Conservation (phyloP, 2,113 vertebrate genomes). For the Rhinoderma darwinii region DNA sequence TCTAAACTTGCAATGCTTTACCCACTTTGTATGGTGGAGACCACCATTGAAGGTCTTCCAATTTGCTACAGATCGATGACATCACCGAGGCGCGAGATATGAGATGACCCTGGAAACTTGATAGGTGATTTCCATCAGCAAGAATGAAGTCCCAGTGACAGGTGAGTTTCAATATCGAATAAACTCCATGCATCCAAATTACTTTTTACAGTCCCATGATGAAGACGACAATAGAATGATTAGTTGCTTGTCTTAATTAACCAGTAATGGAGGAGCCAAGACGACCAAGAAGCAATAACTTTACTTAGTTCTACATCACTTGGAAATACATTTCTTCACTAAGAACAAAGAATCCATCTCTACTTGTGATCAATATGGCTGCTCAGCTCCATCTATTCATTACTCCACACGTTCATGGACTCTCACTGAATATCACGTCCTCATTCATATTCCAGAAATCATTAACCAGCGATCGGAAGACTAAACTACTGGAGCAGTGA, state of each 20-base stretch:
- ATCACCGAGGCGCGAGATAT: not conserved
- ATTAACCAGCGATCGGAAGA: conserved; percentile 8
- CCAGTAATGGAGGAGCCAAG: not conserved
- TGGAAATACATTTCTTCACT: not conserved
- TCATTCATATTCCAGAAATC: conserved; percentile 37
- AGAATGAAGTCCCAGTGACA: not conserved
- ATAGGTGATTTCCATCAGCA: not conserved
- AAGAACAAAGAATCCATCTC: not conserved
- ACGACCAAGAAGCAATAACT: not conserved
- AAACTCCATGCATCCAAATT: not conserved
- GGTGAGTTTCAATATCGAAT: not conserved
- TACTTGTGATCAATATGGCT: conserved; percentile 25
- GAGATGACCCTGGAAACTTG: not conserved
- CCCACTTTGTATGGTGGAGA: too few species aligned
- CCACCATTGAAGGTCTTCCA: too few species aligned
- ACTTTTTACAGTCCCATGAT: not conserved
- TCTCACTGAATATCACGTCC: conserved; percentile 17
- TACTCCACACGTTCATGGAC: not conserved
- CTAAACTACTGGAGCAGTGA: not conserved
- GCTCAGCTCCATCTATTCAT: not conserved
- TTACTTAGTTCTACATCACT: too few species aligned
- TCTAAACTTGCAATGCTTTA: too few species aligned
- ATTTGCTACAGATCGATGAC: not conserved
- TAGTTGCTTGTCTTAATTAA: not conserved
- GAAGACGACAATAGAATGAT: not conserved